Percentiles rank a stretch among this genome's conserved stretches.
phyloP scores from a whole-genome alignment of 2,113 vertebrate genomes.

The Dromiciops gliroides region DNA sequence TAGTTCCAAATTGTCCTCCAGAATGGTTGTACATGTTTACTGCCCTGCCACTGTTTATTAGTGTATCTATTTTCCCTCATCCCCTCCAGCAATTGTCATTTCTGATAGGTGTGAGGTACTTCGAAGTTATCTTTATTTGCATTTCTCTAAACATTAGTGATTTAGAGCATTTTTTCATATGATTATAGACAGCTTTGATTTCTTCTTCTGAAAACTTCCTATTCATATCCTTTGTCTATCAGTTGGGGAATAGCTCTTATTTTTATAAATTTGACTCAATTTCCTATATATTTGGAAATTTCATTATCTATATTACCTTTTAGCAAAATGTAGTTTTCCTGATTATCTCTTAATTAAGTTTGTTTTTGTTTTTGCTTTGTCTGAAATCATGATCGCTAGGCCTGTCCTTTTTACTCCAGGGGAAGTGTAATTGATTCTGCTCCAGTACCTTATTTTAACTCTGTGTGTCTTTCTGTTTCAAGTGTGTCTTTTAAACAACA shows the following conservation, averaged over 20 bases:
- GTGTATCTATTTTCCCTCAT: no score
- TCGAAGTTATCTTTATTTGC: background rate
- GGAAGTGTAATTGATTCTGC: background rate
- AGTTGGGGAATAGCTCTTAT: background rate
- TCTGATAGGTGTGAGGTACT: background rate
- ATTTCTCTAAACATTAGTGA: background rate
- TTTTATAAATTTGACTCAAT: background rate
- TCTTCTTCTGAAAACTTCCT: background rate
- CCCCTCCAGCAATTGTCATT: background rate
- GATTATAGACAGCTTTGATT: background rate
- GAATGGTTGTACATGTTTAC: no score
- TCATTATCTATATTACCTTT: background rate
- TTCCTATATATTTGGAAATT: background rate
- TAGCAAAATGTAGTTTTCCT: background rate
- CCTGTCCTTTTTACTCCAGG: no score
- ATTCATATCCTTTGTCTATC: background rate
- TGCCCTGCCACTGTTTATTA: no score
- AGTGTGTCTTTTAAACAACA: background rate
- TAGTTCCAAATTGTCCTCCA: no score
- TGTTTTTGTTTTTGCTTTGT: background rate
- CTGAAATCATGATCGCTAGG: background rate
- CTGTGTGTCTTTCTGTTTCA: background rate
- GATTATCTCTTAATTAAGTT: background rate
- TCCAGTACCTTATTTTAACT: background rate
- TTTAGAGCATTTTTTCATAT: background rate